These are phyloP conservation scores for Amphipoea lucens DNA, from an alignment of 2,888 invertebrate genomes.

Conservation along the genomic window DNA sequence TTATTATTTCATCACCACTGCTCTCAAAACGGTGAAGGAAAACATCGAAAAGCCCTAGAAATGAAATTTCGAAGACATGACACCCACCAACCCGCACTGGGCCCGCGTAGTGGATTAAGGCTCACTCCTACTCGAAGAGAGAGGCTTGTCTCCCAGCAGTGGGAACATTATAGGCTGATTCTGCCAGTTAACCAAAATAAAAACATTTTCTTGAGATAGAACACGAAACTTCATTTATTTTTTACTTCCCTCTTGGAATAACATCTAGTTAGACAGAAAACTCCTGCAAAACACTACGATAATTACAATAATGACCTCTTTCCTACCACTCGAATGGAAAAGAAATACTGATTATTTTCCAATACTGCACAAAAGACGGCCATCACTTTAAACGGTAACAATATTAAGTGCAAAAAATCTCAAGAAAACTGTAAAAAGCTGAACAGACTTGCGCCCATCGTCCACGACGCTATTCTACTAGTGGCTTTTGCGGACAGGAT, in stretches of 20 bases:
- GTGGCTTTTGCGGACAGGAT: neutral
- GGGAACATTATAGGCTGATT: neutral
- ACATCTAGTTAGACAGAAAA: neutral
- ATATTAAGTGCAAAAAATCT: constrained; percentile 40
- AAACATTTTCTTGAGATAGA: neutral
- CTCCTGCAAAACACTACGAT: constrained; percentile 7
- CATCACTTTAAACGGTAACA: constrained; percentile 40
- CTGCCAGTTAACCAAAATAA: neutral
- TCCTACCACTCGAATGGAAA: neutral
- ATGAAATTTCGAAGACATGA: too few species aligned
- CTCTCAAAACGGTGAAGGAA: too few species aligned
- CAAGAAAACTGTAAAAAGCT: constrained; percentile 21
- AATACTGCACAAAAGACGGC: constrained; percentile 33
- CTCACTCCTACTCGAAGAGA: neutral
- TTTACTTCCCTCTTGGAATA: neutral
- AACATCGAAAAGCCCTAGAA: too few species aligned
- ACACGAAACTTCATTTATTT: neutral
- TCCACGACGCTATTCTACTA: neutral
- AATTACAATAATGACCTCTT: constrained; percentile 25
- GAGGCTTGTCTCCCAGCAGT: neutral
- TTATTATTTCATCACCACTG: too few species aligned
- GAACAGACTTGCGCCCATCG: neutral
- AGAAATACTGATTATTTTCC: constrained; percentile 42
- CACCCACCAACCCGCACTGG: neutral
- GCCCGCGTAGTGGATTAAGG: neutral